Percentiles rank a stretch among this genome's conserved stretches.
phyloP scores from a whole-genome alignment of 2,888 invertebrate species.

The Nebria salina region DNA sequence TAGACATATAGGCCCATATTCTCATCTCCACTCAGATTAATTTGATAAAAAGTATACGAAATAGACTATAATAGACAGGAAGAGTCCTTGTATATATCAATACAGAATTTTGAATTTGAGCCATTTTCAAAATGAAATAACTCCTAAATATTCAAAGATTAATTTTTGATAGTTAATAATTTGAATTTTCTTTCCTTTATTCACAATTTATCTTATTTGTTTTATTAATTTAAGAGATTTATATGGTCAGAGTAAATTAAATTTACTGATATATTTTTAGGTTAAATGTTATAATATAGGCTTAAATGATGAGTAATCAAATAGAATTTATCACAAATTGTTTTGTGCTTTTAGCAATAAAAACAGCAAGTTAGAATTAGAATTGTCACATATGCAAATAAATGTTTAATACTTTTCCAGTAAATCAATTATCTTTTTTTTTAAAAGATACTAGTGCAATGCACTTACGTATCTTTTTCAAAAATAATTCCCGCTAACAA shows the following conservation, averaged over 20 bases:
- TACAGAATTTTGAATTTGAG: too few relatives aligned
- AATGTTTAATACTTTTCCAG: not conserved
- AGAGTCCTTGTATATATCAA: too few relatives aligned
- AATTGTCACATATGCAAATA: not conserved
- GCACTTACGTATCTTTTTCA: not conserved
- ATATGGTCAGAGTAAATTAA: not conserved
- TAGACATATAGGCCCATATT: too few relatives aligned
- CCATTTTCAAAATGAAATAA: too few relatives aligned
- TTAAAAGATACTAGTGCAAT: not conserved
- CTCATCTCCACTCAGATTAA: too few relatives aligned
- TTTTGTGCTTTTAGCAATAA: not conserved
- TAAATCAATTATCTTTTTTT: not conserved
- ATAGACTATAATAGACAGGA: too few relatives aligned
- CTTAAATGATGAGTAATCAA: not conserved
- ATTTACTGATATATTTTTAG: not conserved
- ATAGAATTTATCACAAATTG: not conserved
- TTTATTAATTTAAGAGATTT: not conserved
- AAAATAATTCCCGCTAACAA: conserved; percentile 40
- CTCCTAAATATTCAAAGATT: too few relatives aligned
- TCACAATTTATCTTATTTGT: too few relatives aligned
- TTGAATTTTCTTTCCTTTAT: too few relatives aligned
- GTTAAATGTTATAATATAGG: not conserved
- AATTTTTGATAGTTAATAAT: too few relatives aligned
- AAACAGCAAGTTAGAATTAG: not conserved
- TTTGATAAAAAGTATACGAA: too few relatives aligned